These are phyloP conservation scores for Tyto alba DNA, from an alignment of 2,113 vertebrate genomes.

Conservation along the genomic window DNA sequence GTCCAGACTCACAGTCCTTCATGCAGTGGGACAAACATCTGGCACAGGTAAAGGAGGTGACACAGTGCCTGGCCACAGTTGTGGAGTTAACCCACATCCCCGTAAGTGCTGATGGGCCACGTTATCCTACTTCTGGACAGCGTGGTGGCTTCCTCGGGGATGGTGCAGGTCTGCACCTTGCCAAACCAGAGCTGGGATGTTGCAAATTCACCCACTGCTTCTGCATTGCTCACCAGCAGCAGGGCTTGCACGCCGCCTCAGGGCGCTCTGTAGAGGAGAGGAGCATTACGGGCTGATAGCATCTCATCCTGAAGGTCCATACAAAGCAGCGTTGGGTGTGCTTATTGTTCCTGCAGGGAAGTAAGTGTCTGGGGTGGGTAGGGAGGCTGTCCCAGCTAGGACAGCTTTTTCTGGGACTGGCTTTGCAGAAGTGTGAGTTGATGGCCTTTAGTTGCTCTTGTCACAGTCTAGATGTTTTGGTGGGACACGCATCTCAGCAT, in stretches of 20 bases:
- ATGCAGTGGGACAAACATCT: background rate
- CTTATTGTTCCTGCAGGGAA: background rate
- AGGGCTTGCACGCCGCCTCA: rapidly evolving
- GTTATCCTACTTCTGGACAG: rapidly evolving
- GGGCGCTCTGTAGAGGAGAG: background rate
- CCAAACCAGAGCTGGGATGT: background rate
- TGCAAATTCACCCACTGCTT: background rate
- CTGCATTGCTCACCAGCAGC: background rate
- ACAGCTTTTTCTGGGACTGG: background rate
- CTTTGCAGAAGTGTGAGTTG: background rate
- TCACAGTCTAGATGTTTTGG: background rate
- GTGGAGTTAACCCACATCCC: background rate
- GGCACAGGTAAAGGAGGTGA: background rate
- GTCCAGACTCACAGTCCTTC: background rate
- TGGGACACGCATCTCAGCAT: rapidly evolving
- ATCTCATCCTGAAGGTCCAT: background rate
- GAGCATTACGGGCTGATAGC: background rate
- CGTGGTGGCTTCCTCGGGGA: rapidly evolving
- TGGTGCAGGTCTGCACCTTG: background rate
- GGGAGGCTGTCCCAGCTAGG: background rate
- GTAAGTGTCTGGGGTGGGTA: background rate
- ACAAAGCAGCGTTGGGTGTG: background rate
- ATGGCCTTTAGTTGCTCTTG: background rate
- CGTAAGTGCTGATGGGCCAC: rapidly evolving
- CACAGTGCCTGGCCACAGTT: background rate